Evolutionary conservation across 1,140 invertebrate genomes (phyloP), one percentile per base, ranked within the genome.

Genomic region (Drosophila virilis): DNA sequence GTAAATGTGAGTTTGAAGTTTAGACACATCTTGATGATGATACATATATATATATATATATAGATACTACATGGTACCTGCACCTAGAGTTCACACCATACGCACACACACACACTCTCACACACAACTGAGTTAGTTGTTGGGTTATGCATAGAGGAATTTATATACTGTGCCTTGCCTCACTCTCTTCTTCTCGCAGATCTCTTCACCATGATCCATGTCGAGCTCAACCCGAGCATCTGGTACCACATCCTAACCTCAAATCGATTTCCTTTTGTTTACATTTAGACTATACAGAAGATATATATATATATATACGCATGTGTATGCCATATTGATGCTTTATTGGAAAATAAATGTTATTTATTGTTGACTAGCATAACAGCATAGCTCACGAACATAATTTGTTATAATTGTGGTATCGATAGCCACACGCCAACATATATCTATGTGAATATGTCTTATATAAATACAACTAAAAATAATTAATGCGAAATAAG

Each of bases 311-410:
- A 22, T 32, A 9, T 13, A 42, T 8, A 13, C 5, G 10, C 32
- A 12, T 38, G 59, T 66, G 9, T 35, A 51, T 66, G 69, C 60
- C 37, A 51, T 38, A 76, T 67, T 38, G 72, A 50, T 70, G 77
- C 77, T 79, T 79, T 67, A 77, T 70, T 74, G 50, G 68, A 81
- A 80, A 80, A 80, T 74, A 82, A 80, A 80, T 59, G 74, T 80
- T 82, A 79, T 68, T 79, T 79, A 76, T 67, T 80, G 78, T 78
- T 80, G 71, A 73, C 64, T 73, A 68, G 70, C 70, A 58, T 73
- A 54, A 60, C 43, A 38, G 32, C 15, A 12, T 13, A 55, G 38
- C 38, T 12, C 5, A 10, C 40, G 40, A 12, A 6, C 13, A 43
- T 43, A 43, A 43, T 22, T 17, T 15, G 17, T 46, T 17, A 9